A percentile compares a stretch with the other conserved stretches of the same genome.
Evolutionary conservation across 1,140 invertebrate genomes (phyloP).

Genomic region (Dendroctonus ponderosae): DNA sequence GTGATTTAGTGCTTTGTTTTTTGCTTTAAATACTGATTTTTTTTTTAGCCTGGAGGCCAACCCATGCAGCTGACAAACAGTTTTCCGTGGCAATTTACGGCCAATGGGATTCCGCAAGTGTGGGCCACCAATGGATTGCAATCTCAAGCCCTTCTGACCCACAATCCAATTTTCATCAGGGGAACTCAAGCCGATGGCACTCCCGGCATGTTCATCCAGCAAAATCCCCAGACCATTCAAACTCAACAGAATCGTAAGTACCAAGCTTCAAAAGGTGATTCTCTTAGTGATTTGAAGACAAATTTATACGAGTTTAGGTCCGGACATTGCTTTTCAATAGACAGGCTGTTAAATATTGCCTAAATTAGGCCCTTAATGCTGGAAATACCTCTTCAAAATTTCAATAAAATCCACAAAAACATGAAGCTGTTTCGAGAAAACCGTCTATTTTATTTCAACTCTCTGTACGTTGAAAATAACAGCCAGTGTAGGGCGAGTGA

Average conservation of each 20-base stretch:
- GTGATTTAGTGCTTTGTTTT: too few species aligned
- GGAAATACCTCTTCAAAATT: too few species aligned
- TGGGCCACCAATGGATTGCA: conserved; percentile 69
- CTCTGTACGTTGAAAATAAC: too few species aligned
- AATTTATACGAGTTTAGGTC: too few species aligned
- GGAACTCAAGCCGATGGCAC: conserved; percentile 72
- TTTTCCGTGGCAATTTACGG: conserved; percentile 54
- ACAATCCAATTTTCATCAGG: conserved; percentile 82
- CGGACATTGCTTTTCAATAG: too few species aligned
- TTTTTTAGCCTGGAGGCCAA: conserved; percentile 56
- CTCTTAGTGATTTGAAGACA: not conserved
- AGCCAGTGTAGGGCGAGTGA: too few species aligned
- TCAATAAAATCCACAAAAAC: too few species aligned
- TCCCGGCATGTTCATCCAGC: conserved; percentile 79
- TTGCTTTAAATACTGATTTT: not conserved
- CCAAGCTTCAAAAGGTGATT: too few species aligned
- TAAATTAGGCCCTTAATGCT: too few species aligned
- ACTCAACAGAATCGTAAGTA: conserved; percentile 61
- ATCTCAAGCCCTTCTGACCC: conserved; percentile 63
- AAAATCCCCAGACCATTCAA: conserved; percentile 67
- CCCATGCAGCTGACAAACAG: conserved; percentile 59
- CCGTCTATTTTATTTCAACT: too few species aligned
- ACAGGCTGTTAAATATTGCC: too few species aligned
- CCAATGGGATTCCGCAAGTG: conserved; percentile 65
- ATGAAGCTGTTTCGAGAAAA: too few species aligned